Percentiles rank a stretch among this genome's conserved stretches.
Evolutionary conservation across 2,888 invertebrate genomes (phyloP).

Genomic region (Ischnus inquisitorius): DNA sequence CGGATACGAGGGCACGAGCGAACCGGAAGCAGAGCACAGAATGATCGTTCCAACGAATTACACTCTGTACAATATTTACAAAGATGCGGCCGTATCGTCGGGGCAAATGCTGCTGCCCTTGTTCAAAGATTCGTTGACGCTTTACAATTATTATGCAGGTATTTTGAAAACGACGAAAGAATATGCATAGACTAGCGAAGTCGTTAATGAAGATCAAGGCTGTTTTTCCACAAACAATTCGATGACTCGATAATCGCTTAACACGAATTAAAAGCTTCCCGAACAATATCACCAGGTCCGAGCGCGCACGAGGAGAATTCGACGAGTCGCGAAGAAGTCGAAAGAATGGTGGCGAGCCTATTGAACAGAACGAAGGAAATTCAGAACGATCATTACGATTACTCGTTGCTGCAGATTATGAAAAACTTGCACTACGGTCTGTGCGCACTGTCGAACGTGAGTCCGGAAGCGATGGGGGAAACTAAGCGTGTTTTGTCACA

Average conservation of each 20-base stretch:
- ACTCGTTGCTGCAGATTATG: constrained; percentile 75
- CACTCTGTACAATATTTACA: constrained; percentile 77
- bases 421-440: constrained; percentile 73
- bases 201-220: not conserved
- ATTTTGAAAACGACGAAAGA: not conserved
- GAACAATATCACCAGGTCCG: constrained; percentile 10
- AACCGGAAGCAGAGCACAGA: constrained; percentile 31
- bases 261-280: constrained; percentile 56
- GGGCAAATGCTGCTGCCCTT: constrained; percentile 72
- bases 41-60: constrained; percentile 60
- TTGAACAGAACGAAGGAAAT: constrained; percentile 57
- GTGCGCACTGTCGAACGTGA: constrained; percentile 41
- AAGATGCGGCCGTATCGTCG: constrained; percentile 75
- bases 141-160: constrained; percentile 49
- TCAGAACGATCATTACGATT: constrained; percentile 76
- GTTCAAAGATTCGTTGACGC: constrained; percentile 70
- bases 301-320: constrained; percentile 32
- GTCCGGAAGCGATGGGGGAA: constrained; percentile 70
- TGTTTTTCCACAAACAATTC: not conserved
- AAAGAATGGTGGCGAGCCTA: constrained; percentile 51
- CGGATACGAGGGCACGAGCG: constrained; percentile 45
- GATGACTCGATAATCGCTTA: not conserved
- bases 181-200: not conserved
- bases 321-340: constrained; percentile 24
- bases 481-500: constrained; percentile 75